Evolutionary conservation across 2,113 vertebrate genomes (phyloP).

Genomic region (Tychaedon coryphoeus): DNA sequence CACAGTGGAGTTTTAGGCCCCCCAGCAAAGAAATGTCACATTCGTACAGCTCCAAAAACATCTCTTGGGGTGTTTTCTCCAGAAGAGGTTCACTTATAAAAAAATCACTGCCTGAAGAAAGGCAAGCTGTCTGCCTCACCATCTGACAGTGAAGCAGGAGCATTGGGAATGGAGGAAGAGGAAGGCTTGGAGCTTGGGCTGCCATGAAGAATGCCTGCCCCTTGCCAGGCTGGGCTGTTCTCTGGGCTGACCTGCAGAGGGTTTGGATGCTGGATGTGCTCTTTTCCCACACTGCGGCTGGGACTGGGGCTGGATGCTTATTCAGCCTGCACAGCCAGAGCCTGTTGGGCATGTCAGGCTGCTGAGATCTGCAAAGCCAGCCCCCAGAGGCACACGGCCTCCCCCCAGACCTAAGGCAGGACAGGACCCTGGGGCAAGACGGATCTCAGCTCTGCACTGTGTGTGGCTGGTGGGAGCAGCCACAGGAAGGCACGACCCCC

Average conservation of each 20-base stretch:
- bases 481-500: background rate
- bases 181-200: background rate
- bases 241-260: background rate
- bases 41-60: background rate
- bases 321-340: background rate
- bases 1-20: accelerated
- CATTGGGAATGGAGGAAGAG: background rate
- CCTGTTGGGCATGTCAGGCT: background rate
- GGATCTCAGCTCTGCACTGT: background rate
- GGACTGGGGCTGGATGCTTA: background rate
- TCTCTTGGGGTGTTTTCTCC: background rate
- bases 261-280: background rate
- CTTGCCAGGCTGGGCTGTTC: accelerated
- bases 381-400: background rate
- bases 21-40: accelerated
- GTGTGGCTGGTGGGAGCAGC: accelerated
- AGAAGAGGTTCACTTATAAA: background rate
- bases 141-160: background rate
- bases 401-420: background rate
- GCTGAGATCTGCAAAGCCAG: background rate
- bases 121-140: background rate
- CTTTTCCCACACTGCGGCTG: background rate
- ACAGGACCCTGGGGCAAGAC: background rate
- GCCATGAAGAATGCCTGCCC: background rate
- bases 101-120: background rate